Evolutionary conservation across 1,140 invertebrate genomes (phyloP), one percentile per base, ranked within the genome.

Genomic region (Lasaia peninsularis): DNA sequence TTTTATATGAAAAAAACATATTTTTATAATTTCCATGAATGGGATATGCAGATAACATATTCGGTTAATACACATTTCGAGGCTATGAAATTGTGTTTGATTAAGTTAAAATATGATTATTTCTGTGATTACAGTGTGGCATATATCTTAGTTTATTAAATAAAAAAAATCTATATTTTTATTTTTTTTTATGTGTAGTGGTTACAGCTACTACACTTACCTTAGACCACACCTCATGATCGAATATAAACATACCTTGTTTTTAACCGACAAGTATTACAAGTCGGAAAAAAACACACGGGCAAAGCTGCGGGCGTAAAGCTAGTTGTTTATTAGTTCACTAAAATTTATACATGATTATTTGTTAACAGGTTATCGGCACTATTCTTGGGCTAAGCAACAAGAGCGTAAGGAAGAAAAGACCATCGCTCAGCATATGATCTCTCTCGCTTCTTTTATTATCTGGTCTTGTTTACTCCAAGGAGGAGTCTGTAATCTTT

Each of bases 351-450:
- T 8, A 31, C 28, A 31, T 37, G 2, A 20, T 44, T 44, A n/a
- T 16, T 55, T 55, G 18, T 44, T 4, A 33, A 58, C 80, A 93
- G 78, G 92, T 93, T 58, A 91, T 95, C 63, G 94, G 94, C 11
- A 93, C 93, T 59, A 94, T 95, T 62, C 94, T 96, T 63, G 94
- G 94, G 0, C 92, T 94, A 71, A 94, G 93, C 75, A 94, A 92
- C 62, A 93, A 93, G 77, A 93, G 92, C 63, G 92, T 93, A 48
- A 86, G 93, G 61, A 94, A 94, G 86, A 94, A 95, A 82, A 90
- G 94, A 65, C 94, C 94, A 21, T 95, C 94, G 1, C 86, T 95
- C 55, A 94, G 93, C 78, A 94, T 95, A 88, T 88, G 86, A 88
- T 75, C 52, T 62, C 63, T 59, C 61, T 28, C 71, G 59, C 28